A percentile compares a stretch with the other conserved stretches of the same genome.
phyloP scores from a whole-genome alignment of 2,113 vertebrate genomes.

The Tupaia chinensis region DNA sequence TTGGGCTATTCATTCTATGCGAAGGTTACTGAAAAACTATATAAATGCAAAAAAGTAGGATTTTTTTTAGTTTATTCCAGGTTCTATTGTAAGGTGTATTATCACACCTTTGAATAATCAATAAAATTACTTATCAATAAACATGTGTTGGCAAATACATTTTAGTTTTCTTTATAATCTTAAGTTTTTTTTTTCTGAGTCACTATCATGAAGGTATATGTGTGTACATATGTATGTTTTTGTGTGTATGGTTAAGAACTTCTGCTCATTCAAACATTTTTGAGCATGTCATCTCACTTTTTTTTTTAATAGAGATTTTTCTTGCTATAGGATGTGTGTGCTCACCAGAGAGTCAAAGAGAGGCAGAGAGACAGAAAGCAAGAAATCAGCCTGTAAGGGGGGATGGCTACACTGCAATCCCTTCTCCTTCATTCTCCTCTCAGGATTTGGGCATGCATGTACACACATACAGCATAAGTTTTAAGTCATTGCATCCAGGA shows the following conservation, averaged over 20 bases:
- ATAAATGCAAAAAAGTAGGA: not conserved
- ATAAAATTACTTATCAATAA: not conserved
- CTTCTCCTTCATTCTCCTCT: no score
- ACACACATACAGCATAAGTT: no score
- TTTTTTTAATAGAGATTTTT: no score
- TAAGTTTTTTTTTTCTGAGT: not conserved
- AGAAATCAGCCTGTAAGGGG: no score
- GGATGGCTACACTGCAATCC: no score
- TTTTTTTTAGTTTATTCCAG: not conserved
- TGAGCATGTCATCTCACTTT: not conserved
- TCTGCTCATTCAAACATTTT: not conserved
- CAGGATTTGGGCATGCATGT: no score
- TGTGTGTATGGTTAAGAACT: not conserved
- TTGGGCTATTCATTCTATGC: not conserved
- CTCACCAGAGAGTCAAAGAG: no score
- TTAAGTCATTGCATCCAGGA: no score
- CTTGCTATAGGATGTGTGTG: no score
- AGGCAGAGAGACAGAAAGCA: no score
- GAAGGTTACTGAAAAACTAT: not conserved
- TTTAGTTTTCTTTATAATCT: not conserved
- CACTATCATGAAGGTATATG: not conserved
- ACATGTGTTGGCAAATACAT: not conserved
- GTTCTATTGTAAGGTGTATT: not conserved
- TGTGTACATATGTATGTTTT: not conserved
- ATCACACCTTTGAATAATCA: not conserved